Conservation (phyloP, 2,113 vertebrate species). For the Dascyllus trimaculatus region DNA sequence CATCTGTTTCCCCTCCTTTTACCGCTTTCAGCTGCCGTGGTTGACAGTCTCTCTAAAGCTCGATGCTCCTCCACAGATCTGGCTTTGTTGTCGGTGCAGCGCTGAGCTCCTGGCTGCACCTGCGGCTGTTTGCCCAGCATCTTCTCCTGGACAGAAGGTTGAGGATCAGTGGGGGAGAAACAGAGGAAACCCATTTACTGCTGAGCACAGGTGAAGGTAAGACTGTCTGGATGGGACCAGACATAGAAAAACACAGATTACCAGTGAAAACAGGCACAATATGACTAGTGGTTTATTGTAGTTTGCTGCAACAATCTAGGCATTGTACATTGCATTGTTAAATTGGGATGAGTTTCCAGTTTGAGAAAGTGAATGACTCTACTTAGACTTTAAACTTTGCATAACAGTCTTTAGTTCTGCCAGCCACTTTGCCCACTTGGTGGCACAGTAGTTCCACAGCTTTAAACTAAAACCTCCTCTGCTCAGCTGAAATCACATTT, state of each 20-base stretch:
- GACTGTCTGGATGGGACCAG: background rate
- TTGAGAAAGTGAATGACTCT: background rate
- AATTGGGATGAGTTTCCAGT: background rate
- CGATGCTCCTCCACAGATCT: conserved; percentile 44
- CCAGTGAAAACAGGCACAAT: background rate
- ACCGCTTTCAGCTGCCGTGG: conserved; percentile 30
- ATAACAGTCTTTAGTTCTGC: background rate
- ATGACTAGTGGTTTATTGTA: background rate
- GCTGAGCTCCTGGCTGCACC: conserved; percentile 55
- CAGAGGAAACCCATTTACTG: conserved; percentile 11
- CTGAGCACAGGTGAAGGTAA: conserved; percentile 24
- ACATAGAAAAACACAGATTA: background rate
- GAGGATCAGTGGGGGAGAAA: background rate
- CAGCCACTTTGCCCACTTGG: conserved; percentile 49
- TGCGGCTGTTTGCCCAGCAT: conserved; percentile 45
- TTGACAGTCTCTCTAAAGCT: conserved; percentile 49
- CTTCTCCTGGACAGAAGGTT: conserved; percentile 16
- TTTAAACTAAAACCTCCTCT: background rate
- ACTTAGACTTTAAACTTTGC: background rate
- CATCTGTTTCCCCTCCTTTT: conserved; percentile 16
- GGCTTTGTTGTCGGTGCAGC: conserved; percentile 50
- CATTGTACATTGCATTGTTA: background rate
- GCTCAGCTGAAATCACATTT: conserved; percentile 1
- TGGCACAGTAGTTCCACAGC: conserved; percentile 51
- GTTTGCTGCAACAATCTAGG: too few relatives aligned